Evolutionary conservation across 2,797 vertebrate species (phyloP).

Genomic region (Furcifer pardalis): DNA sequence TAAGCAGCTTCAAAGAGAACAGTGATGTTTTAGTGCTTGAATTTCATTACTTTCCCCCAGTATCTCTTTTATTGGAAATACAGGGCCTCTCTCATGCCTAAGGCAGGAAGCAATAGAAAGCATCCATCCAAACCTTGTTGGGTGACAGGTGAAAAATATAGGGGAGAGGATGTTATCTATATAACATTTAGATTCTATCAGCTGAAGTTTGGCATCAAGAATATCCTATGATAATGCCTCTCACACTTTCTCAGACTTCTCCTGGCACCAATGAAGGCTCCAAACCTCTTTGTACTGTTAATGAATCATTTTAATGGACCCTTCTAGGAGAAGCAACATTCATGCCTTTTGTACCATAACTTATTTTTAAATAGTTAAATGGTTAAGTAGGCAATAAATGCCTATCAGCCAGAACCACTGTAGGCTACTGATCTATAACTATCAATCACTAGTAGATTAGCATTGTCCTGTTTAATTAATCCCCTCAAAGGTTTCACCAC

Average conservation of each 20-base stretch:
- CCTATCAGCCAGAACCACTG: slow-evolving; percentile 71
- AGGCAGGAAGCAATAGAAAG: slow-evolving; percentile 63
- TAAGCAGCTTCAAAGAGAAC: slow-evolving; percentile 65
- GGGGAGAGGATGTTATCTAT: slow-evolving; percentile 46
- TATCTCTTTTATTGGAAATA: slow-evolving; percentile 40
- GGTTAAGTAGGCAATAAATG: slow-evolving; percentile 76
- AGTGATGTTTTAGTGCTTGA: slow-evolving; percentile 46
- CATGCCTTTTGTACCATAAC: slow-evolving; percentile 74
- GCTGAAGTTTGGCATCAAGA: slow-evolving; percentile 62
- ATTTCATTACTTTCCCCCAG: slow-evolving; percentile 62
- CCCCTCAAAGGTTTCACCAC: slow-evolving; percentile 56
- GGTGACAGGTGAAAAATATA: slow-evolving; percentile 61
- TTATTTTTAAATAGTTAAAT: slow-evolving; percentile 69
- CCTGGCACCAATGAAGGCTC: slow-evolving; percentile 62
- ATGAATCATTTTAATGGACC: slow-evolving; percentile 78
- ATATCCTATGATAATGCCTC: slow-evolving; percentile 65
- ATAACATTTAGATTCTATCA: slow-evolving; percentile 67
- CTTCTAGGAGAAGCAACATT: slow-evolving; percentile 73
- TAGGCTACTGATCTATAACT: slow-evolving; percentile 64
- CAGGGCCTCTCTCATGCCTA: slow-evolving; percentile 47
- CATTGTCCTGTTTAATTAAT: slow-evolving; percentile 73
- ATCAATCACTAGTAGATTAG: slow-evolving; percentile 71
- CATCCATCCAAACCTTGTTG: slow-evolving; percentile 60
- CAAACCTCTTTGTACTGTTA: slow-evolving; percentile 70
- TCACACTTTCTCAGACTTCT: slow-evolving; percentile 62